These are phyloP conservation scores for Taxidea taxus DNA, from an alignment of 2,113 vertebrate genomes.

Conservation along the genomic window DNA sequence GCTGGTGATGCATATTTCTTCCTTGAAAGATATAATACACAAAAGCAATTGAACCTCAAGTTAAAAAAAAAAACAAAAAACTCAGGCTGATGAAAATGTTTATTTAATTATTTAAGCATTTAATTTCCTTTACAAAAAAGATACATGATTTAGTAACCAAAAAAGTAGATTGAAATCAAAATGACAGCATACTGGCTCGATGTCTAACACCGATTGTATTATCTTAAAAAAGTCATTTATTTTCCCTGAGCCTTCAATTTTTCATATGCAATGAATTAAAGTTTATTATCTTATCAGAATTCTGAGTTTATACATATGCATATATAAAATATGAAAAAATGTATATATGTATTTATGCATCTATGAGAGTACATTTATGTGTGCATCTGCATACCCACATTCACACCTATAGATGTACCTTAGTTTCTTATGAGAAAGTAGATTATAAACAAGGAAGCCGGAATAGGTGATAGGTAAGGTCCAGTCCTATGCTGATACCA, in stretches of 20 bases:
- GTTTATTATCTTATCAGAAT: not conserved
- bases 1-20: not conserved
- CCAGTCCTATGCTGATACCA: not conserved
- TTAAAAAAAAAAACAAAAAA: not conserved
- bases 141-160: not conserved
- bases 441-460: not conserved
- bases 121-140: not conserved
- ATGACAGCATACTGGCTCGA: not conserved
- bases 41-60: not conserved
- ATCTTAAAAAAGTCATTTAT: not conserved
- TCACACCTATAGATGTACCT: not conserved
- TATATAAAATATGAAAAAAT: not conserved
- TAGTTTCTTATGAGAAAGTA: not conserved
- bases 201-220: not conserved
- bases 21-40: not conserved
- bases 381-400: not conserved
- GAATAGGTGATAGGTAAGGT: not conserved
- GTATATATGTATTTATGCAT: not conserved
- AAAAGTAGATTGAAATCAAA: not conserved
- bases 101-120: slow-evolving; percentile 18
- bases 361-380: not conserved
- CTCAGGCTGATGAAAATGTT: not conserved
- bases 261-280: not conserved
- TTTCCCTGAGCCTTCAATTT: not conserved
- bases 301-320: not conserved